Percentiles rank a stretch among this genome's conserved stretches.
Evolutionary conservation across 2,888 invertebrate genomes (phyloP).

Genomic region (Morinoia aosen): DNA sequence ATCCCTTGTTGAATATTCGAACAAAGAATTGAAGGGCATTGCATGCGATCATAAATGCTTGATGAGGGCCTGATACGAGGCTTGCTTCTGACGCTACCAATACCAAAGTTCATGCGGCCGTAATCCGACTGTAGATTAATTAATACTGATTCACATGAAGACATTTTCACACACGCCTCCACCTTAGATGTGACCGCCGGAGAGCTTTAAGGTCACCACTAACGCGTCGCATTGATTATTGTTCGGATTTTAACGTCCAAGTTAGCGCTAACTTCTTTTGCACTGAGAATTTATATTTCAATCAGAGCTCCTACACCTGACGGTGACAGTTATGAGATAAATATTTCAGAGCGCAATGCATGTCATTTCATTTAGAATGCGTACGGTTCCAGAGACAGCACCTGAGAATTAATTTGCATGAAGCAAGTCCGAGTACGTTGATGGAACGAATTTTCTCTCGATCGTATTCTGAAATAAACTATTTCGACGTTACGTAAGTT

Average conservation of each 20-base stretch:
- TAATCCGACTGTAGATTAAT: slow-evolving; percentile 12
- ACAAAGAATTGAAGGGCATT: neutral
- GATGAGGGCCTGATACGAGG: neutral
- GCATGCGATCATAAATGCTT: slow-evolving; percentile 3
- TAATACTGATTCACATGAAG: slow-evolving; percentile 27
- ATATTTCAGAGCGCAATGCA: neutral
- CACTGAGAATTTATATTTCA: neutral
- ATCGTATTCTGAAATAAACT: neutral
- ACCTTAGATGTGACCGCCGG: neutral
- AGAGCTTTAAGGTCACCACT: neutral
- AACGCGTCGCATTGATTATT: neutral
- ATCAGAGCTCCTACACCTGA: neutral
- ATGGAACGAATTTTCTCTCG: neutral
- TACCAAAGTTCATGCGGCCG: neutral
- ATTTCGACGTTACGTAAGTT: neutral
- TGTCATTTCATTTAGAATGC: neutral
- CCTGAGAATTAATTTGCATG: neutral
- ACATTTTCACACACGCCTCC: neutral
- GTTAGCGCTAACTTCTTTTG: neutral
- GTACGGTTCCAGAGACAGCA: neutral
- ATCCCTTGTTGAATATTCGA: neutral
- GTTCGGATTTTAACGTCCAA: neutral
- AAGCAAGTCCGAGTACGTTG: neutral
- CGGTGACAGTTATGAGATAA: neutral
- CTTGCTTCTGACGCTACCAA: neutral